Percentiles rank a stretch among this genome's conserved stretches.
phyloP scores from a whole-genome alignment of 2,888 invertebrate genomes.

The Heliconius aoede region DNA sequence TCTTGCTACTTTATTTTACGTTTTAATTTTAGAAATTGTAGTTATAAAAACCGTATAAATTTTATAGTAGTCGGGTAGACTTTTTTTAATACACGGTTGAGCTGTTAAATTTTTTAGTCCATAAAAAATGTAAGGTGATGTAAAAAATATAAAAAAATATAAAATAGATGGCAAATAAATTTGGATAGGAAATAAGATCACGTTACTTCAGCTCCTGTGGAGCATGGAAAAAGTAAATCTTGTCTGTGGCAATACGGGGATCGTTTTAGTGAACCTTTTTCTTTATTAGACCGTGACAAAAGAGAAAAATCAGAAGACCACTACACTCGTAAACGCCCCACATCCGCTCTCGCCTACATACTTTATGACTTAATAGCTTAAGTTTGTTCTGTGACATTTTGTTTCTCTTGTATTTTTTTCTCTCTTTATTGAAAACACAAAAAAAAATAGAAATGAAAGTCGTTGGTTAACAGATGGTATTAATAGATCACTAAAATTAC shows the following conservation, averaged over 20 bases:
- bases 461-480: too few species aligned
- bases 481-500: too few species aligned
- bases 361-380: constrained; percentile 46
- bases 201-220: constrained; percentile 50
- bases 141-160: too few species aligned
- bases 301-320: constrained; percentile 55
- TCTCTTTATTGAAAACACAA: too few species aligned
- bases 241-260: constrained; percentile 41
- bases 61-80: not conserved
- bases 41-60: not conserved
- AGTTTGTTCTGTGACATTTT: constrained; percentile 43
- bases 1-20: not conserved
- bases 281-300: constrained; percentile 57
- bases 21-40: not conserved
- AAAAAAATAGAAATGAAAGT: too few species aligned
- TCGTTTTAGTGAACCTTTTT: constrained; percentile 50
- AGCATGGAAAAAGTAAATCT: constrained; percentile 45
- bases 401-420: too few species aligned
- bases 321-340: constrained; percentile 42
- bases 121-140: too few species aligned
- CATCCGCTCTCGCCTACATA: constrained; percentile 44
- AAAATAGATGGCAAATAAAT: constrained; percentile 46
- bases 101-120: not conserved
- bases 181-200: constrained; percentile 53
- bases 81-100: not conserved